Percentiles rank a stretch among this genome's conserved stretches.
Evolutionary conservation across 2,113 vertebrate genomes (phyloP).

Genomic region (Albula glossodonta): DNA sequence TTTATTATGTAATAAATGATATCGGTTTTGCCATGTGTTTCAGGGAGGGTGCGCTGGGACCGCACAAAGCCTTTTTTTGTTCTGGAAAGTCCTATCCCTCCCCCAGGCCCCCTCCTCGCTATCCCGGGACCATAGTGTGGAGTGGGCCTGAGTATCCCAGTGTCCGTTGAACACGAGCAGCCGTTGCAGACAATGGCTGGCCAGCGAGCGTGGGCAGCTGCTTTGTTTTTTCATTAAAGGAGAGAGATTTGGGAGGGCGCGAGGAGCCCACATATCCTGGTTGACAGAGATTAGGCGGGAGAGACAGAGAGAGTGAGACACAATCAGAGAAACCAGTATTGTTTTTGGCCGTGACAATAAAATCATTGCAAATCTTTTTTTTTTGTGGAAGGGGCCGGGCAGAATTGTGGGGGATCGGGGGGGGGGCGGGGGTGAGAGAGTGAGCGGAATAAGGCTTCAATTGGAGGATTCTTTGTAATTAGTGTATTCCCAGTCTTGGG

Average conservation of each 20-base stretch:
- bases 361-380: not conserved
- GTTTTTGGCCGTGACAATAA: not conserved
- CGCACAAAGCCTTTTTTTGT: not conserved
- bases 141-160: not conserved
- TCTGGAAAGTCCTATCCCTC: not conserved
- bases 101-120: not conserved
- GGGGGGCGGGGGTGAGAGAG: not conserved
- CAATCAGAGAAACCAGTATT: not conserved
- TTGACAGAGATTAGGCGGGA: not conserved
- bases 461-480: not conserved
- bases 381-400: no score
- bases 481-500: not conserved
- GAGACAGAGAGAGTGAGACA: not conserved
- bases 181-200: not conserved
- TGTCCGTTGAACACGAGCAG: not conserved
- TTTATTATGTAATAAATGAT: not conserved
- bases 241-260: not conserved
- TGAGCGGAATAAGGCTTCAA: not conserved
- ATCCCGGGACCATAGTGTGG: not conserved
- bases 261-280: not conserved
- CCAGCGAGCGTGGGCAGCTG: not conserved
- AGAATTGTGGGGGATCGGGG: not conserved
- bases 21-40: not conserved
- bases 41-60: not conserved
- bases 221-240: slow-evolving; percentile 1